Conservation (phyloP, 1,140 invertebrate genomes). For the Macrocentrus cingulum region DNA sequence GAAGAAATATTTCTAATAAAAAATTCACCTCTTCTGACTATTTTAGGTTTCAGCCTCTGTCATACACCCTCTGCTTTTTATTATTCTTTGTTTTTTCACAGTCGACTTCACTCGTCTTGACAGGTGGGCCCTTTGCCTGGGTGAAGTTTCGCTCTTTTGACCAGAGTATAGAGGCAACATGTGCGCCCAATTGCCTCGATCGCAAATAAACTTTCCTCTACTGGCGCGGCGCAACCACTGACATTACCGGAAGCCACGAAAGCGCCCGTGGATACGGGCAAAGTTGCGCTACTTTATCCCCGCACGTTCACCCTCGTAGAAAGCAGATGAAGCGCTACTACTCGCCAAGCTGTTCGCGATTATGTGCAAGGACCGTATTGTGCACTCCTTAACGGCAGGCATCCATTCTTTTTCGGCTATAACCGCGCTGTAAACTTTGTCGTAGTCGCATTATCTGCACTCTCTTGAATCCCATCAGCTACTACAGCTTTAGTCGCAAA, state of each 20-base stretch:
- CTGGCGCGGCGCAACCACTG: constrained; percentile 18
- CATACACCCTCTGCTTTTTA: not conserved
- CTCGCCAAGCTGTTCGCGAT: constrained; percentile 10
- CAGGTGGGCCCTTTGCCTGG: not conserved
- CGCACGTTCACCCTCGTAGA: not conserved
- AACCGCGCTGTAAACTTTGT: not conserved
- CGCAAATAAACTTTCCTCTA: constrained; percentile 44
- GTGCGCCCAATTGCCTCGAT: constrained; percentile 39
- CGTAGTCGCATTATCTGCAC: not conserved
- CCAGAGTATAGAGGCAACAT: constrained; percentile 35
- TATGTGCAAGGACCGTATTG: constrained; percentile 14
- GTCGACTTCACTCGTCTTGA: not conserved
- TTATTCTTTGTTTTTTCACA: constrained; percentile 4
- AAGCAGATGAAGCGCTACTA: constrained; percentile 19
- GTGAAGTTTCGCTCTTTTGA: constrained; percentile 18
- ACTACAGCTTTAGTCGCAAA: no score
- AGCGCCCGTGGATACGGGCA: constrained; percentile 11
- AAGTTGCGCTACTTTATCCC: constrained; percentile 20
- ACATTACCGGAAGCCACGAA: constrained; percentile 23
- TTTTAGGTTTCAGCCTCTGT: no score
- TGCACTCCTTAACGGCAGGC: constrained; percentile 2
- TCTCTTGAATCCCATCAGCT: no score
- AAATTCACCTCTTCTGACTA: not conserved
- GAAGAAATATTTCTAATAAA: not conserved
- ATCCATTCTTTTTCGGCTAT: constrained; percentile 4